phyloP scores from a whole-genome alignment of 2,888 invertebrate species.

The Cerastoderma edule region DNA sequence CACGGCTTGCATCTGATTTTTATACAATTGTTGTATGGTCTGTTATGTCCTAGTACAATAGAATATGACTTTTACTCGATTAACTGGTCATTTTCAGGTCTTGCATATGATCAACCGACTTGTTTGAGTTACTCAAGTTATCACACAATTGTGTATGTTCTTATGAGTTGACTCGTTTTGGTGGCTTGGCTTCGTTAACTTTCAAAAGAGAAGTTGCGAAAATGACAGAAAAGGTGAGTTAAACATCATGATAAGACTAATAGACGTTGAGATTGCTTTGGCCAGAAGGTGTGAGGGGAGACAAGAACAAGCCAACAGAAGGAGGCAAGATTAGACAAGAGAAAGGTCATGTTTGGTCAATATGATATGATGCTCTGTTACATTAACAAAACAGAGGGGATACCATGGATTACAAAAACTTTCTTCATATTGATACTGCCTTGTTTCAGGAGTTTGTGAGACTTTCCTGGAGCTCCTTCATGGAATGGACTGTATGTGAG shows the following conservation, averaged over 20 bases:
- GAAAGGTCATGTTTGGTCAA: constrained; percentile 18
- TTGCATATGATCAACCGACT: not conserved
- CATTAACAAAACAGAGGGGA: constrained; percentile 34
- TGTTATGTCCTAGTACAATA: constrained; percentile 18
- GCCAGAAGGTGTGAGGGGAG: constrained; percentile 22
- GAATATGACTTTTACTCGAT: constrained; percentile 7
- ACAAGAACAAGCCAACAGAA: constrained; percentile 29
- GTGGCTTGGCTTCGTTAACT: constrained; percentile 16
- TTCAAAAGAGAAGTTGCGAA: constrained; percentile 19
- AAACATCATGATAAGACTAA: constrained; percentile 22
- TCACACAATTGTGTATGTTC: constrained; percentile 24
- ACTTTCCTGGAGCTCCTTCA: constrained; percentile 34
- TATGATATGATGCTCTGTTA: constrained; percentile 27
- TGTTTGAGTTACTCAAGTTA: constrained; percentile 17
- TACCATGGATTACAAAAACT: constrained; percentile 36
- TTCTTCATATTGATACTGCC: constrained; percentile 38
- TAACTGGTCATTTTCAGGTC: constrained; percentile 13
- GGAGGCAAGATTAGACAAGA: constrained; percentile 28
- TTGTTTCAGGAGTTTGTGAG: constrained; percentile 47
- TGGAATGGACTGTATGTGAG: too few relatives aligned
- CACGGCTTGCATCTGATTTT: constrained; percentile 5
- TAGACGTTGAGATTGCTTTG: constrained; percentile 25
- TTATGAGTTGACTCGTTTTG: constrained; percentile 23
- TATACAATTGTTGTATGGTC: constrained; percentile 5
- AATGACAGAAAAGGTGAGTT: constrained; percentile 22